phyloP scores from a whole-genome alignment of 2,888 invertebrate species.

The Amiota minor region DNA sequence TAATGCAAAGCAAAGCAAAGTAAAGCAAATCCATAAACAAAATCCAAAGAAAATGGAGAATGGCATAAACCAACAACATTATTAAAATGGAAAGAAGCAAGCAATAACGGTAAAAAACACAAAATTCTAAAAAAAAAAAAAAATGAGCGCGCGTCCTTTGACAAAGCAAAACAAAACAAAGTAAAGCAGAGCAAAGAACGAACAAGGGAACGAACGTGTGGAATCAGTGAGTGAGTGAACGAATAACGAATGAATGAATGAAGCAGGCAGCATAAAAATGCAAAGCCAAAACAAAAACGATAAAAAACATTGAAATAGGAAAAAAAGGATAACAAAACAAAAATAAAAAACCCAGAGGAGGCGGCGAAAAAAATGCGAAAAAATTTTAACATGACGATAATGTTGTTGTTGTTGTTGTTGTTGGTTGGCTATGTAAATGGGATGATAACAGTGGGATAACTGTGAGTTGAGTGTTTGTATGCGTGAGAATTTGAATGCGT shows the following conservation, averaged over 20 bases:
- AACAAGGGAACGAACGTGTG: conserved; percentile 41
- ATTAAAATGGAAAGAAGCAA: conserved; percentile 32
- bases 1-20: conserved; percentile 52
- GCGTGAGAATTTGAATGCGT: conserved; percentile 16
- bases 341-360: neutral
- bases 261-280: conserved; percentile 57
- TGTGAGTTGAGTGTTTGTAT: conserved; percentile 24
- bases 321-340: conserved; percentile 11
- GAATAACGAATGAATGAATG: neutral
- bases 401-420: conserved; percentile 49
- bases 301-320: conserved; percentile 5
- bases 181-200: conserved; percentile 42
- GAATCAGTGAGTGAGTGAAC: neutral
- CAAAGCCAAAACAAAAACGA: conserved; percentile 38
- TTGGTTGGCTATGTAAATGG: neutral
- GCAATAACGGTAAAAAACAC: conserved; percentile 30
- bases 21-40: conserved; percentile 50
- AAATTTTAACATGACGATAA: conserved; percentile 47
- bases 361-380: conserved; percentile 56
- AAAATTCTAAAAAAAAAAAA: conserved; percentile 30
- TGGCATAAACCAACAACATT: neutral
- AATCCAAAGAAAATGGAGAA: conserved; percentile 37
- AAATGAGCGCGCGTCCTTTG: conserved; percentile 40
- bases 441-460: neutral
- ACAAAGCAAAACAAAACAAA: conserved; percentile 66